These are phyloP conservation scores for Calyptomena viridis DNA, from an alignment of 2,113 vertebrate species.

Conservation along the genomic window DNA sequence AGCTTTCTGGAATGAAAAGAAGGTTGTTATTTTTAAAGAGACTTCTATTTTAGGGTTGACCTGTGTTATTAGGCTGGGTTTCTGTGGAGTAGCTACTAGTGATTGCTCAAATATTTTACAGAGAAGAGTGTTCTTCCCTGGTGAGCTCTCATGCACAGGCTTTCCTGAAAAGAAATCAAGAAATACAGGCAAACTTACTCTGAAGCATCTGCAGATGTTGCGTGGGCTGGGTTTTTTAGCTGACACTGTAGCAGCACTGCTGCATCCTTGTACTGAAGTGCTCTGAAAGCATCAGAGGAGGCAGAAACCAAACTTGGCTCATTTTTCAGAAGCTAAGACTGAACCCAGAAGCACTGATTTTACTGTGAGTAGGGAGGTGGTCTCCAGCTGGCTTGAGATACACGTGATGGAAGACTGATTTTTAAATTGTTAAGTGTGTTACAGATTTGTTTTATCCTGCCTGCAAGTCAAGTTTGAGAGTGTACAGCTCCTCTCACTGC, in stretches of 20 bases:
- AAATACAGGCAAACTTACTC: not conserved
- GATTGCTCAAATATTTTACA: not conserved
- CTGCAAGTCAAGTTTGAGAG: not conserved
- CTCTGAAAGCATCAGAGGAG: not conserved
- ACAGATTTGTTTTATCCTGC: not conserved
- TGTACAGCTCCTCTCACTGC: not conserved
- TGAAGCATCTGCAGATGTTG: slow-evolving; percentile 43
- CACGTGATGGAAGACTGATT: not conserved
- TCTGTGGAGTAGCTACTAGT: not conserved
- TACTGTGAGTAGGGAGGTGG: not conserved
- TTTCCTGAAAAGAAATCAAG: slow-evolving; percentile 45
- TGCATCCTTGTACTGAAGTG: not conserved
- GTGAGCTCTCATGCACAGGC: not conserved
- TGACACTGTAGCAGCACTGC: not conserved
- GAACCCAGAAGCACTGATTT: not conserved
- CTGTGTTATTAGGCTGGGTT: not conserved
- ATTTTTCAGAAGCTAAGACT: not conserved
- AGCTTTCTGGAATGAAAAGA: not conserved
- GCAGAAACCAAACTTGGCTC: not conserved
- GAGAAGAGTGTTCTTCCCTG: not conserved
- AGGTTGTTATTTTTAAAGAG: not conserved
- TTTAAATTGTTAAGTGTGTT: not conserved
- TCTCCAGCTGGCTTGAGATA: not conserved
- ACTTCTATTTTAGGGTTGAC: not conserved
- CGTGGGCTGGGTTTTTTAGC: slow-evolving; percentile 18